Conservation (phyloP, 2,113 vertebrate genomes). For the Eclectus roratus region DNA sequence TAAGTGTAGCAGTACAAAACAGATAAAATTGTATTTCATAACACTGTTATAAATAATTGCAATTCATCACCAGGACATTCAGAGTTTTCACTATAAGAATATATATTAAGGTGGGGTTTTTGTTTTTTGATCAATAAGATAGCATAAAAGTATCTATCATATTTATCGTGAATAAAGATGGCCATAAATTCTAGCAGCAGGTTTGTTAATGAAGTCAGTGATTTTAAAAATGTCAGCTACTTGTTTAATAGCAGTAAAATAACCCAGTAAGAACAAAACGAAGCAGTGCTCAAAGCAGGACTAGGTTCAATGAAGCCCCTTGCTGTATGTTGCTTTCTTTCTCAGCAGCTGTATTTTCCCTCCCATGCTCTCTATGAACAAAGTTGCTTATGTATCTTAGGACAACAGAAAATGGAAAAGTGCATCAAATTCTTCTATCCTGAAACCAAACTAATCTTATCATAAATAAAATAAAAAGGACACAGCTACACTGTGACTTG, state of each 20-base stretch:
- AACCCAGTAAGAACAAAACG: background rate
- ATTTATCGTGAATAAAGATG: background rate
- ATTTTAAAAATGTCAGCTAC: background rate
- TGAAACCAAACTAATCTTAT: background rate
- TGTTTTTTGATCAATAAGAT: background rate
- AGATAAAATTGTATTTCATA: background rate
- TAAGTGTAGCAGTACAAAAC: background rate
- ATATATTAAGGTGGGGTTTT: background rate
- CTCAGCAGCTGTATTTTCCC: slow-evolving; percentile 22
- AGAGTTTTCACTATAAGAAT: background rate
- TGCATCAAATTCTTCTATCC: background rate
- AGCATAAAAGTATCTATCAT: background rate
- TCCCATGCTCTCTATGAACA: background rate
- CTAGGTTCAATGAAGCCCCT: background rate
- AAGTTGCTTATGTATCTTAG: background rate
- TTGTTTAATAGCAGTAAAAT: background rate
- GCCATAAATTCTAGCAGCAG: background rate
- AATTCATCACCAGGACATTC: background rate
- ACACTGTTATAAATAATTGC: background rate
- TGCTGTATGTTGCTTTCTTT: background rate
- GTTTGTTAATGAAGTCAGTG: background rate
- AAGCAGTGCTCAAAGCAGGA: background rate
- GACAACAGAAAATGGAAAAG: slow-evolving; percentile 12
- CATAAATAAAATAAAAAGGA: background rate
- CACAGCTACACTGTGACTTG: background rate